Conservation (phyloP, 2,888 invertebrate genomes). For the Torymus texanus region DNA sequence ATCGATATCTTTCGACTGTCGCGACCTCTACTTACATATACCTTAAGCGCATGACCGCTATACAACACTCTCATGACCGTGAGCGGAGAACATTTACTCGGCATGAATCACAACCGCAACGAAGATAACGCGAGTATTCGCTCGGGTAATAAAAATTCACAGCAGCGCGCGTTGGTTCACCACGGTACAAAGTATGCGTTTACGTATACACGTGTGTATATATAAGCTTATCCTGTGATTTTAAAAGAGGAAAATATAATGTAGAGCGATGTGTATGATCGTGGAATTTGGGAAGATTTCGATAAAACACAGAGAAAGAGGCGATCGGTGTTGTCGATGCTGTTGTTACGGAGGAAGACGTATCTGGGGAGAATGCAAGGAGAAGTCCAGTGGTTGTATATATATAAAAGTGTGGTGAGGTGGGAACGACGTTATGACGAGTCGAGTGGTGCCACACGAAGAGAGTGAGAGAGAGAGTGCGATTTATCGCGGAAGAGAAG, state of each 20-base stretch:
- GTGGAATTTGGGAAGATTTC: background rate
- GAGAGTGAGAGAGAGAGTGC: conserved; percentile 53
- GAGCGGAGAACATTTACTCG: conserved; percentile 52
- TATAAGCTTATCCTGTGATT: too few species aligned
- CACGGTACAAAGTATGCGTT: too few species aligned
- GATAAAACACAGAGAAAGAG: too few species aligned
- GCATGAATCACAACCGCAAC: conserved; percentile 56
- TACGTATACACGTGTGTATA: too few species aligned
- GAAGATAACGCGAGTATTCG: conserved; percentile 55
- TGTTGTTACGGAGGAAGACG: conserved; percentile 59
- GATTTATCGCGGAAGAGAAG: conserved; percentile 65
- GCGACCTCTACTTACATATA: too few species aligned
- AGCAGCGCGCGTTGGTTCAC: conserved; percentile 33
- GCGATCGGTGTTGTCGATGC: conserved; percentile 24
- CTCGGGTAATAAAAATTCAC: conserved; percentile 47
- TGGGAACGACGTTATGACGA: conserved; percentile 64
- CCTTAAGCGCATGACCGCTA: too few species aligned
- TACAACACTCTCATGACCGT: background rate
- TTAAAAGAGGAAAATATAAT: too few species aligned
- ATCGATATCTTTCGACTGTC: too few species aligned
- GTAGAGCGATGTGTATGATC: too few species aligned
- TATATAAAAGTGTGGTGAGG: conserved; percentile 56
- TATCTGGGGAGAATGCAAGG: conserved; percentile 61
- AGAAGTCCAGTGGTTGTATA: conserved; percentile 60
- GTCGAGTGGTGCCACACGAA: conserved; percentile 56